Evolutionary conservation across 2,888 invertebrate genomes (phyloP), one percentile per base, ranked within the genome.

Genomic region (Leucophenga montana): DNA sequence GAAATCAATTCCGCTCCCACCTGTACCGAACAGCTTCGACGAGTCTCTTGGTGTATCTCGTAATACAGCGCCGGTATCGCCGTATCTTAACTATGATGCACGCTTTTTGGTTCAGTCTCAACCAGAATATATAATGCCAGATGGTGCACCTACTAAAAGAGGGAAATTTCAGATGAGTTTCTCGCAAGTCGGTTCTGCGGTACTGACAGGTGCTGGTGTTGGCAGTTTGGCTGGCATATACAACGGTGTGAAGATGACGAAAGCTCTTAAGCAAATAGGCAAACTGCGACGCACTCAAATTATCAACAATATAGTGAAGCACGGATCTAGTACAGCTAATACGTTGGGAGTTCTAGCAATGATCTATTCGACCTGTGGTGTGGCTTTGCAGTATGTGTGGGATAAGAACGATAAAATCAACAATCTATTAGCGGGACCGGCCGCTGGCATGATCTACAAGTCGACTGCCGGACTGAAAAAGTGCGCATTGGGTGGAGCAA

Each of bases 281-380:
- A 94, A 95, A 90, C 91, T 97, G 64, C 91, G 95, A 84, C 90
- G 96, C 89, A 97, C 97, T 86, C 97, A 97, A 89, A 89, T 97
- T 85, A 91, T 97, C 72, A 97, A 97, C 91, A 95, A 96, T 86
- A 91, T 97, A 14, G 95, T 95, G 92, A 97, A 97, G 89, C 94
- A 95, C 89, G 97, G 91, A 66, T 95, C 96, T 69, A 94, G 95
- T 18, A 93, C 95, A 67, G 97, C 96, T 71, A 97, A 97, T 87
- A 95, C 96, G 14, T 90, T 97, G 72, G 97, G 97, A 57, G 94
- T 95, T 71, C 91, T 97, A 73, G 95, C 97, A 68, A 94, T 97
- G 31, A 95, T 97, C 92, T 97, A 97, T 89, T 96, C 96, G 68
- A 94, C 95, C 67, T 94, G 97, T 88, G 97, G 97, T 31, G 95